These are phyloP conservation scores for Melanostoma scalare DNA, from an alignment of 2,888 invertebrate species.

Conservation along the genomic window DNA sequence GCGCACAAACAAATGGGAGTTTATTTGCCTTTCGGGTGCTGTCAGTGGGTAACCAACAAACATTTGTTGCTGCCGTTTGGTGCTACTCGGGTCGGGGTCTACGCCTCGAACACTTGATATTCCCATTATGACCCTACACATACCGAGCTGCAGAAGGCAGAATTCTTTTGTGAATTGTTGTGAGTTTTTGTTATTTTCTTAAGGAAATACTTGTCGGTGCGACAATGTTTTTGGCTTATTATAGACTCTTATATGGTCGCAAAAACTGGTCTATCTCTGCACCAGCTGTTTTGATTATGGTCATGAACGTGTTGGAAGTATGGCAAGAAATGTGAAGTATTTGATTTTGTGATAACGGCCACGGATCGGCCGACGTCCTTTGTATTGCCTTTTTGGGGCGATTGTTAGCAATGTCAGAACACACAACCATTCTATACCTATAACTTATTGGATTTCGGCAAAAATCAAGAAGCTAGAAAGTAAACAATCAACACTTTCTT, in stretches of 20 bases:
- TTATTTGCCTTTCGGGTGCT: not conserved
- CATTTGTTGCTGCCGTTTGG: constrained; percentile 47
- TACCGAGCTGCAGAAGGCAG: not conserved
- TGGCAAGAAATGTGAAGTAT: constrained; percentile 12
- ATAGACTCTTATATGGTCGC: constrained; percentile 13
- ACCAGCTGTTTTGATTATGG: constrained; percentile 5
- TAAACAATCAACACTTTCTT: no score
- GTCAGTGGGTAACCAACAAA: constrained; percentile 14
- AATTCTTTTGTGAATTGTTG: constrained; percentile 25
- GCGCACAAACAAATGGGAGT: constrained; percentile 35
- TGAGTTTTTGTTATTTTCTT: constrained; percentile 3
- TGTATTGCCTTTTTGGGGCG: no score
- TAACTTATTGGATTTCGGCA: no score
- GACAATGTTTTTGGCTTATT: constrained; percentile 41
- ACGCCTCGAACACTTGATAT: constrained; percentile 27
- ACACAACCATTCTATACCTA: no score
- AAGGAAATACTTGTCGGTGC: constrained; percentile 53
- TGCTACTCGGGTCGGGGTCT: constrained; percentile 7
- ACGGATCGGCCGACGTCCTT: not conserved
- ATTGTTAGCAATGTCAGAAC: no score
- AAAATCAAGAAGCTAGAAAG: no score
- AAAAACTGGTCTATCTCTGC: not conserved
- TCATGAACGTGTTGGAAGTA: not conserved
- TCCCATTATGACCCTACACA: constrained; percentile 6
- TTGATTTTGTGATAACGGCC: not conserved